These are phyloP conservation scores for Campaea margaritaria DNA, from an alignment of 2,888 invertebrate species.

Conservation along the genomic window DNA sequence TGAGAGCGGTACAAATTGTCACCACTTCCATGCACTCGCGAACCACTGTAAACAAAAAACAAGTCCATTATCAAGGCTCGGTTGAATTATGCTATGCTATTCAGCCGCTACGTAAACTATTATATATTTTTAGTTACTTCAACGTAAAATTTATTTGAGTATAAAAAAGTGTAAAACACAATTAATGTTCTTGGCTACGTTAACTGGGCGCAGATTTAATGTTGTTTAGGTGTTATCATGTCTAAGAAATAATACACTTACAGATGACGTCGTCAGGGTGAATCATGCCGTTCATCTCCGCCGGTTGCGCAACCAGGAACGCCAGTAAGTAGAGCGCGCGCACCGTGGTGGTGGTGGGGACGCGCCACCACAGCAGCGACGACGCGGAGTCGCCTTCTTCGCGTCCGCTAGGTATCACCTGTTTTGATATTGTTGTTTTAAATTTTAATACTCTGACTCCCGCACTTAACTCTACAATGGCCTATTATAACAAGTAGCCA, in stretches of 20 bases:
- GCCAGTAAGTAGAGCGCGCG: slow-evolving; percentile 76
- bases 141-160: no score
- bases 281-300: slow-evolving; percentile 69
- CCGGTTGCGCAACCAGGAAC: slow-evolving; percentile 70
- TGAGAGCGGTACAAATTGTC: slow-evolving; percentile 94
- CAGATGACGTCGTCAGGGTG: slow-evolving; percentile 88
- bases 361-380: slow-evolving; percentile 76
- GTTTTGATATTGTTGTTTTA: not conserved
- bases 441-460: no score
- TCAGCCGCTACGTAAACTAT: no score
- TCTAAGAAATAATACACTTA: slow-evolving; percentile 50
- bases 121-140: no score
- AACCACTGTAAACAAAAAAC: slow-evolving; percentile 85
- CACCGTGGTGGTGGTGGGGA: slow-evolving; percentile 76
- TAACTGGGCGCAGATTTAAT: no score
- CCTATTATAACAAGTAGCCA: no score
- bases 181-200: no score
- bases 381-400: slow-evolving; percentile 74
- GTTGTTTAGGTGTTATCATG: no score
- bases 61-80: no score
- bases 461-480: no score
- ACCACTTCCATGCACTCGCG: slow-evolving; percentile 97
- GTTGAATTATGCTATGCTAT: no score
- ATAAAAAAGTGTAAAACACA: no score
- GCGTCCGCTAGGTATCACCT: slow-evolving; percentile 69